phyloP scores from a whole-genome alignment of 2,797 vertebrate genomes.

The Acrocephalus scirpaceus region DNA sequence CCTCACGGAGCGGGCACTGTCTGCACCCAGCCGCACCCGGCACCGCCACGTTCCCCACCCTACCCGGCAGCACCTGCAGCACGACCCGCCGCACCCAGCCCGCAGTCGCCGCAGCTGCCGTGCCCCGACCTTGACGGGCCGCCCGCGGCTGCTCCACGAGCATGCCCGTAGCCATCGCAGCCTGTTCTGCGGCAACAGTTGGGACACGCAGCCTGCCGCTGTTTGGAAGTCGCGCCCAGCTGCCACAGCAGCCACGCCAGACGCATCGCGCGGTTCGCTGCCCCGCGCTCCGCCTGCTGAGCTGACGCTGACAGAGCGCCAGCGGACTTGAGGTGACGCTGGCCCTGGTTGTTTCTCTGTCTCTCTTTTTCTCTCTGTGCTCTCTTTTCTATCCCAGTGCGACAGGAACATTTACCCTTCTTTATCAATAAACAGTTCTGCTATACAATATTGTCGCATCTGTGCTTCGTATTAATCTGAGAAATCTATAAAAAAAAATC shows the following conservation, averaged over 20 bases:
- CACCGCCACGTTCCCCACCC: fast-evolving
- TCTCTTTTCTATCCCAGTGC: too few species aligned
- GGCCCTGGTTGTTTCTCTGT: too few species aligned
- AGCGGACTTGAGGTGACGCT: fast-evolving
- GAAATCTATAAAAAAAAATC: not conserved
- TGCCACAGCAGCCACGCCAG: not conserved
- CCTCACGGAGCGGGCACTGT: not conserved
- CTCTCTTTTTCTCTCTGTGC: too few species aligned
- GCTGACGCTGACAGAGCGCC: not conserved
- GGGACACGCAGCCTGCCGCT: too few species aligned
- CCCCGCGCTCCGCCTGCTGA: not conserved
- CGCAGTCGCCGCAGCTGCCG: not conserved
- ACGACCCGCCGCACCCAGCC: not conserved
- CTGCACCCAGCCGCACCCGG: not conserved
- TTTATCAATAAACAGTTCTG: not conserved
- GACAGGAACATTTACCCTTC: not conserved
- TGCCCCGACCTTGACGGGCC: not conserved
- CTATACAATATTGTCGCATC: not conserved
- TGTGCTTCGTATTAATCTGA: not conserved
- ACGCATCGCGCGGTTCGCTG: not conserved
- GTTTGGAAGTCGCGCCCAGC: not conserved
- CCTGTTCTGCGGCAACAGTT: not conserved
- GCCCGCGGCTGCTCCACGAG: not conserved
- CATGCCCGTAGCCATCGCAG: not conserved
- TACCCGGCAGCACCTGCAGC: not conserved